Evolutionary conservation across 2,797 vertebrate species (phyloP).

Genomic region (Phoxinus dragarum): DNA sequence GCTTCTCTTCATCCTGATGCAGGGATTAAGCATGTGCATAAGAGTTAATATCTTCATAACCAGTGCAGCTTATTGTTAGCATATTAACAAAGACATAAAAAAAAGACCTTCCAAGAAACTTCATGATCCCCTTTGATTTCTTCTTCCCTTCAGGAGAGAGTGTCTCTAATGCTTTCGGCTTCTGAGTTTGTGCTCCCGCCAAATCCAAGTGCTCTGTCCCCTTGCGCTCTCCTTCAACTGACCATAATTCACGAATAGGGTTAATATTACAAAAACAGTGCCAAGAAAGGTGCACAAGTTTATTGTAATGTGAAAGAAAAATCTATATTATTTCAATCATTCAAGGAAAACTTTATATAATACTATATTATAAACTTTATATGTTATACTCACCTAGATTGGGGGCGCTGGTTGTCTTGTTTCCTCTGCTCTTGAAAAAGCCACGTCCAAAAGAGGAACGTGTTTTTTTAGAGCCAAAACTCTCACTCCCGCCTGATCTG

Average conservation of each 20-base stretch:
- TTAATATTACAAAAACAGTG: not conserved
- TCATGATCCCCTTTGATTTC: slow-evolving; percentile 91
- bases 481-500: slow-evolving; percentile 68
- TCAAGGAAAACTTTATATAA: not conserved
- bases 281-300: not conserved
- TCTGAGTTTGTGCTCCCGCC: slow-evolving; percentile 77
- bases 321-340: too few species aligned
- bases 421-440: slow-evolving; percentile 92
- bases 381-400: slow-evolving; percentile 81
- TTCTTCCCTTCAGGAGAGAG: slow-evolving; percentile 86
- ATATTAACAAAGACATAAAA: not conserved
- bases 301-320: not conserved
- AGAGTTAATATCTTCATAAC: not conserved
- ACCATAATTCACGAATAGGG: slow-evolving; percentile 34
- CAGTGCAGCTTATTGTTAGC: not conserved
- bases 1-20: slow-evolving; percentile 88
- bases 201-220: slow-evolving; percentile 89
- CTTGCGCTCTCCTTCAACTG: slow-evolving; percentile 87
- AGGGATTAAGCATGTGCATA: slow-evolving; percentile 6
- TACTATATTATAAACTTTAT: not conserved
- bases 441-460: slow-evolving; percentile 93
- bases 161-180: slow-evolving; percentile 69
- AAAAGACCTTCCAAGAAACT: slow-evolving; percentile 89
- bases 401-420: slow-evolving; percentile 84
- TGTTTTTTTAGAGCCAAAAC: slow-evolving; percentile 88